Conservation (phyloP, 2,888 invertebrate genomes). For the Pecten maximus region DNA sequence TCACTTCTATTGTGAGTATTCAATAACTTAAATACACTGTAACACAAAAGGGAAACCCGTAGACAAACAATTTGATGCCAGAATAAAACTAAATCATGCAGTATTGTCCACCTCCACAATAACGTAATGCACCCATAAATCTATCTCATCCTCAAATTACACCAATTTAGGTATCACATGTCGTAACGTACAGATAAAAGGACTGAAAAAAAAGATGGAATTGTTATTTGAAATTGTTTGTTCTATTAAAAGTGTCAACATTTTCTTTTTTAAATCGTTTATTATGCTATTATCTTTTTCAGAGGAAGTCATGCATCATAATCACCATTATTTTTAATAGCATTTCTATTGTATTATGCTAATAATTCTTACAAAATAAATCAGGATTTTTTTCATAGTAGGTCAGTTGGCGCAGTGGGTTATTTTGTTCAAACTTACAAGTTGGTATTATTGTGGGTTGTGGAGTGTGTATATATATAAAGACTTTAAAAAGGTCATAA, state of each 20-base stretch:
- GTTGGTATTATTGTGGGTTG: no score
- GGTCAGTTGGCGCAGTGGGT: no score
- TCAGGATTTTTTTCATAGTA: no score
- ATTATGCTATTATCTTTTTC: background rate
- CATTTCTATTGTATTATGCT: background rate
- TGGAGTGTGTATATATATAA: no score
- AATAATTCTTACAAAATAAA: no score
- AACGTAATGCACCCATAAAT: background rate
- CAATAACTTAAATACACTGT: background rate
- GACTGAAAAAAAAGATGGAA: background rate
- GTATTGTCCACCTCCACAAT: no score
- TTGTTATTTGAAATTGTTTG: background rate
- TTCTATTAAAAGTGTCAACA: constrained; percentile 10
- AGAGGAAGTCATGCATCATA: constrained; percentile 17
- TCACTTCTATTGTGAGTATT: background rate
- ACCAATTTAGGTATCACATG: background rate
- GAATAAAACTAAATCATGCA: no score
- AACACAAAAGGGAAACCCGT: background rate
- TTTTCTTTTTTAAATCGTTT: background rate
- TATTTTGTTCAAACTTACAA: no score
- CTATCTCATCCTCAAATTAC: background rate
- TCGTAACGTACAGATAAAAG: background rate
- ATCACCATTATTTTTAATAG: background rate
- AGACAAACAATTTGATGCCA: background rate
- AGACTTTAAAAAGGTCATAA: no score